Conservation (phyloP, 2,113 vertebrate genomes). For the Oceanites oceanicus region DNA sequence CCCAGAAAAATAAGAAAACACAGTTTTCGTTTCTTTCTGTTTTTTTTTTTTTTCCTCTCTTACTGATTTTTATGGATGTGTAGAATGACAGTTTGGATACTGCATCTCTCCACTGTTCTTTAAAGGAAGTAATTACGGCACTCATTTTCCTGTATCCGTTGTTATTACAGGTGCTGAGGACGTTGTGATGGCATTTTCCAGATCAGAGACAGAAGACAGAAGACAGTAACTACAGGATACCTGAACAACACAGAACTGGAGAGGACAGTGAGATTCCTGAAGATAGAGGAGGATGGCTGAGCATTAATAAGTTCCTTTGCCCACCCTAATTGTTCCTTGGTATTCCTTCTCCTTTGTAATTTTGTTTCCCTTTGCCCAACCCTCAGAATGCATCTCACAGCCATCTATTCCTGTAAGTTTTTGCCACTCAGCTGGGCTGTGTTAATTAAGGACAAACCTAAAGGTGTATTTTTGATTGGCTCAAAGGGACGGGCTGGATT, state of each 20-base stretch:
- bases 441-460: slow-evolving; percentile 36
- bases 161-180: slow-evolving; percentile 91
- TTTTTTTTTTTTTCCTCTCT: background rate
- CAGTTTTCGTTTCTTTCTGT: background rate
- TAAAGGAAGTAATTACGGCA: background rate
- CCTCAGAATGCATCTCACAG: slow-evolving; percentile 36
- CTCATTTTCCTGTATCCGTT: background rate
- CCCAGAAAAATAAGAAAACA: background rate
- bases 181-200: slow-evolving; percentile 98
- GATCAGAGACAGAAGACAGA: slow-evolving; percentile 95
- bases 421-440: slow-evolving; percentile 34
- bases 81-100: background rate
- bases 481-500: slow-evolving; percentile 65
- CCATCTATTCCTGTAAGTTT: slow-evolving; percentile 10
- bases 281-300: slow-evolving; percentile 52
- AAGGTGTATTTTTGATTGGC: slow-evolving; percentile 53
- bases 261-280: slow-evolving; percentile 50
- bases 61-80: background rate
- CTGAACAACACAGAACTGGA: slow-evolving; percentile 44
- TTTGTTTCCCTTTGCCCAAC: background rate
- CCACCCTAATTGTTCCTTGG: slow-evolving; percentile 19
- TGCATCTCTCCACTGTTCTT: background rate
- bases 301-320: slow-evolving; percentile 56
- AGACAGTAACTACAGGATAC: slow-evolving; percentile 83
- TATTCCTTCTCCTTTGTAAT: slow-evolving; percentile 41